Evolutionary conservation across 2,797 vertebrate genomes (phyloP).

Genomic region (Siniperca undulata): DNA sequence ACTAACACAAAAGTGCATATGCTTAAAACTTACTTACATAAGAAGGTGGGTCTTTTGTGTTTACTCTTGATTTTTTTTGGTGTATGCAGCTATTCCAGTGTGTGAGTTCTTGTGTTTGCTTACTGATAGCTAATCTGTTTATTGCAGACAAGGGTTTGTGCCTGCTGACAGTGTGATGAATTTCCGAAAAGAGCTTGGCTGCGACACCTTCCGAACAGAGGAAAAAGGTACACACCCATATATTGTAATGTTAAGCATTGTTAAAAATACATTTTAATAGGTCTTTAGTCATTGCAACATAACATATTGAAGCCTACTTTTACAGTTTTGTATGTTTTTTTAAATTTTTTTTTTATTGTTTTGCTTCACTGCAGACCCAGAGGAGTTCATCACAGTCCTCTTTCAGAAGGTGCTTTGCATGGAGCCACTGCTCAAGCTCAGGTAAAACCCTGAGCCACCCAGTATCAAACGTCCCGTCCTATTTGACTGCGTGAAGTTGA

Average conservation of each 20-base stretch:
- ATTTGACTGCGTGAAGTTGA: background rate
- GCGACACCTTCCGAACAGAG: conserved; percentile 85
- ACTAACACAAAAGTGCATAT: background rate
- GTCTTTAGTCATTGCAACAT: background rate
- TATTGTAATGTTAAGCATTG: background rate
- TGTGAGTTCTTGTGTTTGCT: conserved; percentile 12
- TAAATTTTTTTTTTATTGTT: background rate
- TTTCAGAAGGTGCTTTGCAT: conserved; percentile 84
- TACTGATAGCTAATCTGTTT: conserved; percentile 28
- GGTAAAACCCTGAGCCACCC: conserved; percentile 65
- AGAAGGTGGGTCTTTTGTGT: conserved; percentile 5
- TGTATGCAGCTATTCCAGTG: background rate
- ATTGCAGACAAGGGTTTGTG: conserved; percentile 87
- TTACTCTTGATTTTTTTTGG: background rate
- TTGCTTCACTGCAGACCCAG: conserved; percentile 81
- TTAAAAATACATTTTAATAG: background rate
- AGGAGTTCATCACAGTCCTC: conserved; percentile 88
- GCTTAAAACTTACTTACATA: background rate
- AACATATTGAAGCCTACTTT: background rate
- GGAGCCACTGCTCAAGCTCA: conserved; percentile 86
- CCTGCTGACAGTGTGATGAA: conserved; percentile 88
- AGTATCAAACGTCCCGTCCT: background rate
- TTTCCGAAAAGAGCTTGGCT: conserved; percentile 87
- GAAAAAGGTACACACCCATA: conserved; percentile 84
- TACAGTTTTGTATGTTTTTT: background rate